Percentiles rank a stretch among this genome's conserved stretches.
These are phyloP conservation scores for Actinia tenebrosa DNA, from an alignment of 64 coral and sea anemone species.

Conservation along the genomic window DNA sequence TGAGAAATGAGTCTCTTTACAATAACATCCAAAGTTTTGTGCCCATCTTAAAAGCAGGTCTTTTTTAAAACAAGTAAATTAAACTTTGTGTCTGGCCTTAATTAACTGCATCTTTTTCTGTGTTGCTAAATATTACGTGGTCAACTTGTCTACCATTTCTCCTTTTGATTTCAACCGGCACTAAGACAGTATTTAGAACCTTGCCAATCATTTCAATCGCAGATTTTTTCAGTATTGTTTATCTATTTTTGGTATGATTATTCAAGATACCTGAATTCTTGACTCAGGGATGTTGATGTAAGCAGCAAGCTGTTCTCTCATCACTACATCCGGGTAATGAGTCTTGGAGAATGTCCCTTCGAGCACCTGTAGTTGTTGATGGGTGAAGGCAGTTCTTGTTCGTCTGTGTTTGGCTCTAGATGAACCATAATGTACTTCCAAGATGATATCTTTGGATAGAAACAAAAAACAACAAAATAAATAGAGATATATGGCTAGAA, in stretches of 20 bases:
- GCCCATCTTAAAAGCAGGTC: too few relatives aligned
- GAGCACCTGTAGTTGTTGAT: slow-evolving; percentile 76
- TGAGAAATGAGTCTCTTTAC: too few relatives aligned
- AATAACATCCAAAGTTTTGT: too few relatives aligned
- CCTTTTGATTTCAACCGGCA: too few relatives aligned
- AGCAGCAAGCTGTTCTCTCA: slow-evolving; percentile 83
- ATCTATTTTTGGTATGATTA: too few relatives aligned
- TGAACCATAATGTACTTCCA: slow-evolving; percentile 71
- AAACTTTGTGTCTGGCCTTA: too few relatives aligned
- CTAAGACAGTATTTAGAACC: too few relatives aligned
- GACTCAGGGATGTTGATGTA: slow-evolving; percentile 79
- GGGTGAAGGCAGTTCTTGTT: slow-evolving; percentile 78
- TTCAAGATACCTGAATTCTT: slow-evolving; percentile 72
- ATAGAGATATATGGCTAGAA: not conserved
- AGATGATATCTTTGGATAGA: slow-evolving; percentile 60
- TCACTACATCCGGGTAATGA: slow-evolving; percentile 92
- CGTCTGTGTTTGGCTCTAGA: slow-evolving; percentile 57
- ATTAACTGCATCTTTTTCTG: too few relatives aligned
- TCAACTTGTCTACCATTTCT: too few relatives aligned
- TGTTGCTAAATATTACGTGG: too few relatives aligned
- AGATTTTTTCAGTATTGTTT: not conserved
- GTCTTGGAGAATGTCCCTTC: slow-evolving; percentile 78
- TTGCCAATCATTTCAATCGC: too few relatives aligned
- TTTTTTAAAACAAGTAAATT: too few relatives aligned
- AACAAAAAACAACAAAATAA: not conserved